Evolutionary conservation across 1,140 invertebrate genomes (phyloP).

Genomic region (Bombus terrestris): DNA sequence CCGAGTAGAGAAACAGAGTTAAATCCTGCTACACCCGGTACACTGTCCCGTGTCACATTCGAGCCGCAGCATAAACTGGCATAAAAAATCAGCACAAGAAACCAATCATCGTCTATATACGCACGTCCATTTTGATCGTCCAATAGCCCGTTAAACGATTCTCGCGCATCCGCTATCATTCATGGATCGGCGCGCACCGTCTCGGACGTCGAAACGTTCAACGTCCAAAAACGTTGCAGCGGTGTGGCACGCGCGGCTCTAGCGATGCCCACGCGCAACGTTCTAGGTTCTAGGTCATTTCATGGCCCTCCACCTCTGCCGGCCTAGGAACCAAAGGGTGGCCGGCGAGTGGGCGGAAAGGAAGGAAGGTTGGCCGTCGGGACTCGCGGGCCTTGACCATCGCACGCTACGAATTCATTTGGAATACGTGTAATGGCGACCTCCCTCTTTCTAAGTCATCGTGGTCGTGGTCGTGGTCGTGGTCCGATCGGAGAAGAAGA

Average conservation of each 20-base stretch:
- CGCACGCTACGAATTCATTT: conserved; percentile 26
- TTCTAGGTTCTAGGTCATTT: conserved; percentile 29
- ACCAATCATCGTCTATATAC: no score
- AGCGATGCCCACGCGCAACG: background rate
- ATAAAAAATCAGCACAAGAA: no score
- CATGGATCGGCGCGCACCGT: no score
- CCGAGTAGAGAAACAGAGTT: no score
- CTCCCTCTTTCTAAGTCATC: background rate
- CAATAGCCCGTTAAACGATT: no score
- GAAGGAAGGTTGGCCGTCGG: conserved; percentile 27
- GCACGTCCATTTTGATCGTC: no score
- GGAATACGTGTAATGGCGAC: background rate
- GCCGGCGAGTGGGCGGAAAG: background rate
- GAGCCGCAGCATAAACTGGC: no score
- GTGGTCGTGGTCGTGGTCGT: background rate
- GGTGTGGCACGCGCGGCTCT: background rate
- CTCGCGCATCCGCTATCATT: no score
- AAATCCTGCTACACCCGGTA: no score
- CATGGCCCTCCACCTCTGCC: conserved; percentile 10
- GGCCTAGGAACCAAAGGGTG: background rate
- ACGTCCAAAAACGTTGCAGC: background rate
- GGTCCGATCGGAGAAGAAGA: background rate
- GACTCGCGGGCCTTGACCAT: conserved; percentile 38
- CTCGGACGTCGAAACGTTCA: background rate
- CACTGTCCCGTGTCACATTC: no score